phyloP scores from a whole-genome alignment of 2,888 invertebrate species.

The Sialis lutaria region DNA sequence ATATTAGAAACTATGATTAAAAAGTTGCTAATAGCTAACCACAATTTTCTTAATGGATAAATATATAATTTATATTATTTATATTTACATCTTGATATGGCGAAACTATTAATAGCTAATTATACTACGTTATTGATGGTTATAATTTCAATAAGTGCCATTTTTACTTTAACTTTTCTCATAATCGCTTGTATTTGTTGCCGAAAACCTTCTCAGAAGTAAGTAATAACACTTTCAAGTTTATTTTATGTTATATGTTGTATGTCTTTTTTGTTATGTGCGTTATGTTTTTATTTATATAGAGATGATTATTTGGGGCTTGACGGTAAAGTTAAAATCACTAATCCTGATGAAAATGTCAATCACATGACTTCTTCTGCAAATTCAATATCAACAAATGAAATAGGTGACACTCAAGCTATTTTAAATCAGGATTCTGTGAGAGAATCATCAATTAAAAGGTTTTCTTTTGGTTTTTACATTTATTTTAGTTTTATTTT shows the following conservation, averaged over 20 bases:
- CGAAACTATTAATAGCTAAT: no score
- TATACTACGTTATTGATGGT: no score
- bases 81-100: no score
- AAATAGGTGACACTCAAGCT: slow-evolving; percentile 10
- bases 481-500: slow-evolving; percentile 8
- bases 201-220: slow-evolving; percentile 59
- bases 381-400: slow-evolving; percentile 16
- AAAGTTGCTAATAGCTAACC: no score
- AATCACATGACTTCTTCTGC: slow-evolving; percentile 26
- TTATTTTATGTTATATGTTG: background rate
- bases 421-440: slow-evolving; percentile 1
- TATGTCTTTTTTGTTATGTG: background rate
- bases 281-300: slow-evolving; percentile 6
- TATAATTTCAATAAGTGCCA: no score
- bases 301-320: slow-evolving; percentile 55
- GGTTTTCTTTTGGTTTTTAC: slow-evolving; percentile 17
- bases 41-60: no score
- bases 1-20: no score
- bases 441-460: slow-evolving; percentile 17
- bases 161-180: slow-evolving; percentile 29
- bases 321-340: slow-evolving; percentile 54
- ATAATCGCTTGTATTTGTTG: slow-evolving; percentile 57
- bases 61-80: no score
- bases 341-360: slow-evolving; percentile 45
- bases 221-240: slow-evolving; percentile 19